These are phyloP conservation scores for Sorex fumeus DNA, from an alignment of 2,113 vertebrate species.

Conservation along the genomic window DNA sequence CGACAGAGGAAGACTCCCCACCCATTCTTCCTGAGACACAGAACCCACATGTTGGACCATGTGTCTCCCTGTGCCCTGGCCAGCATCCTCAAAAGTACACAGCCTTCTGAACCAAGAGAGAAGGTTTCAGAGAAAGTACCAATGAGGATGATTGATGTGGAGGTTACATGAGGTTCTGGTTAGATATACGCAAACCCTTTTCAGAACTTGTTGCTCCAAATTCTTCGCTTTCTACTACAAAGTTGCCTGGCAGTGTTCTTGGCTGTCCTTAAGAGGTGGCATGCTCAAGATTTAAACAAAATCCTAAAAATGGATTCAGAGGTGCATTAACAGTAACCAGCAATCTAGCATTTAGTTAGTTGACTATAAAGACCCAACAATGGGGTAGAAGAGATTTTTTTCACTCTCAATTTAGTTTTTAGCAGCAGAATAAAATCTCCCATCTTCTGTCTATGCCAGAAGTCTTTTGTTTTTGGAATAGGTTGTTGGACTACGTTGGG, in stretches of 20 bases:
- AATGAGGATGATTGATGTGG: neutral
- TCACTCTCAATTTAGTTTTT: neutral
- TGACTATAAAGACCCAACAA: neutral
- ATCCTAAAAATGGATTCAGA: neutral
- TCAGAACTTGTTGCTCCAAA: neutral
- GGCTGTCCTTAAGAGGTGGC: neutral
- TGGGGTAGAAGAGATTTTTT: neutral
- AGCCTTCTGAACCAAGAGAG: neutral
- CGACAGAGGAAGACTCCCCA: neutral
- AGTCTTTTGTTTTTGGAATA: conserved; percentile 58
- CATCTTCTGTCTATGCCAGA: neutral
- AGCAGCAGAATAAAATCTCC: conserved; percentile 32
- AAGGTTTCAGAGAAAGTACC: neutral
- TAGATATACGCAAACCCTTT: neutral
- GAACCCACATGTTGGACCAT: neutral
- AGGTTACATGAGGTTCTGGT: neutral
- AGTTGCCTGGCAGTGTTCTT: neutral
- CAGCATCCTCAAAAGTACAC: conserved; percentile 2
- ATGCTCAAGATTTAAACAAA: conserved; percentile 36
- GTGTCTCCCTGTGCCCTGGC: neutral
- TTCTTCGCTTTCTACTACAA: neutral
- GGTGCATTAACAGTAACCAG: neutral
- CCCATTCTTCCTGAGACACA: neutral
- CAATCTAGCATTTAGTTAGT: neutral
- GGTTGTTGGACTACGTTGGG: conserved; percentile 12